Conservation (phyloP, 2,888 invertebrate genomes). For the Thysanoteuthis rhombus region DNA sequence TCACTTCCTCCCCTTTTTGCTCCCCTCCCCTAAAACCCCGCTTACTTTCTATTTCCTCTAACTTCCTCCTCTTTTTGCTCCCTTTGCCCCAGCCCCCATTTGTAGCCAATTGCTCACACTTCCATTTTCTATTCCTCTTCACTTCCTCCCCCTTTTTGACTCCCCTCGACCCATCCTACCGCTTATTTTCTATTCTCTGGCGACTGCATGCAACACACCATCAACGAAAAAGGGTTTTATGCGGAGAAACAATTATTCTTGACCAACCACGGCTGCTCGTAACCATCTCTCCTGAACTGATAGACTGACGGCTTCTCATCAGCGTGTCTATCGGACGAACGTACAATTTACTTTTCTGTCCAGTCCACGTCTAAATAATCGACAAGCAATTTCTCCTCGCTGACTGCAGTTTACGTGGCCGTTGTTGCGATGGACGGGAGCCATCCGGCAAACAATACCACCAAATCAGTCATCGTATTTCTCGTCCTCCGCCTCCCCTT, state of each 20-base stretch:
- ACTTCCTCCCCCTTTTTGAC: neutral
- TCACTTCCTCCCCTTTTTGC: neutral
- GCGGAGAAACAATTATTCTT: neutral
- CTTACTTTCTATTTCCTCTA: neutral
- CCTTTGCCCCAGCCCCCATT: neutral
- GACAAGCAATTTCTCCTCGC: slow-evolving; percentile 21
- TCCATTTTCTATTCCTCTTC: neutral
- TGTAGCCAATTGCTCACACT: neutral
- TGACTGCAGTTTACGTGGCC: slow-evolving; percentile 15
- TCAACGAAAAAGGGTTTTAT: neutral
- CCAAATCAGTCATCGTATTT: too few relatives aligned
- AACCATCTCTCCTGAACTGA: neutral
- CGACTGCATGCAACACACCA: too few relatives aligned
- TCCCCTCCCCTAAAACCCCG: too few relatives aligned
- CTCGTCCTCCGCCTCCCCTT: too few relatives aligned
- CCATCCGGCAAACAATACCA: too few relatives aligned
- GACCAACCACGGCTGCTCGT: neutral
- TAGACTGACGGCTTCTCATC: neutral
- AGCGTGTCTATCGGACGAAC: neutral
- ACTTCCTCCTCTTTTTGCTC: neutral
- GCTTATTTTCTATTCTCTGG: neutral
- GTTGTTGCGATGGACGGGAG: neutral
- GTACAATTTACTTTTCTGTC: slow-evolving; percentile 23
- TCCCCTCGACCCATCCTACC: neutral
- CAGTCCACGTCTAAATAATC: neutral